phyloP scores from a whole-genome alignment of 2,888 invertebrate genomes.

The Prionchulus punctatus region DNA sequence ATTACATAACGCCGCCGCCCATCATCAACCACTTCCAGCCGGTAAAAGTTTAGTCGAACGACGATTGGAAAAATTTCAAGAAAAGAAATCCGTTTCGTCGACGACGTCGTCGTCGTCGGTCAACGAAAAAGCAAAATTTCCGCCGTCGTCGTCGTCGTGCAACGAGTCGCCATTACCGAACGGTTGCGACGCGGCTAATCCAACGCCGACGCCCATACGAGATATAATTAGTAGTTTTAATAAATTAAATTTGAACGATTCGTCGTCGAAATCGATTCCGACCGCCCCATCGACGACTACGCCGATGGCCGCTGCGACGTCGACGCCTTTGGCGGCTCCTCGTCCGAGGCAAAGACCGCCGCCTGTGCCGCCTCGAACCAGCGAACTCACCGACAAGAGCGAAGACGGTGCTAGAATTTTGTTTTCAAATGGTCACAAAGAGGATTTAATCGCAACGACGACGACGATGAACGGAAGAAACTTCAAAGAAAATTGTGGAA shows the following conservation, averaged over 20 bases:
- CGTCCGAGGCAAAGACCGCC: not conserved
- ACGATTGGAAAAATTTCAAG: not conserved
- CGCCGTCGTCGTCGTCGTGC: not conserved
- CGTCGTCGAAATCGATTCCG: too few species aligned
- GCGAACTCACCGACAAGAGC: not conserved
- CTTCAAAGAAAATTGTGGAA: not conserved
- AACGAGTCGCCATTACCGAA: not conserved
- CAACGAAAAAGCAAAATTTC: too few species aligned
- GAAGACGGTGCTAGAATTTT: not conserved
- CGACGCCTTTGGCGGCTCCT: not conserved
- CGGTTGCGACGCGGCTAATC: too few species aligned
- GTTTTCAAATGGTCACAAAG: not conserved
- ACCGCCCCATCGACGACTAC: not conserved
- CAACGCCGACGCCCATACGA: conserved; percentile 2
- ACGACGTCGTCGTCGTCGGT: too few species aligned
- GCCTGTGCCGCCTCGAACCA: not conserved
- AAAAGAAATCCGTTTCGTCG: too few species aligned
- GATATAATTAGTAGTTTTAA: not conserved
- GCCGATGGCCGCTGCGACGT: not conserved
- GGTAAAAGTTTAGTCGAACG: conserved; percentile 2
- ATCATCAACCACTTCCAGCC: not conserved
- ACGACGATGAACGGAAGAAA: too few species aligned
- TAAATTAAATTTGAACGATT: not conserved
- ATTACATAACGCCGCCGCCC: not conserved
- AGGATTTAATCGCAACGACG: too few species aligned